Base-by-base conservation (phyloP, 2,888 invertebrate species). In the Lingula anatina region DNA sequence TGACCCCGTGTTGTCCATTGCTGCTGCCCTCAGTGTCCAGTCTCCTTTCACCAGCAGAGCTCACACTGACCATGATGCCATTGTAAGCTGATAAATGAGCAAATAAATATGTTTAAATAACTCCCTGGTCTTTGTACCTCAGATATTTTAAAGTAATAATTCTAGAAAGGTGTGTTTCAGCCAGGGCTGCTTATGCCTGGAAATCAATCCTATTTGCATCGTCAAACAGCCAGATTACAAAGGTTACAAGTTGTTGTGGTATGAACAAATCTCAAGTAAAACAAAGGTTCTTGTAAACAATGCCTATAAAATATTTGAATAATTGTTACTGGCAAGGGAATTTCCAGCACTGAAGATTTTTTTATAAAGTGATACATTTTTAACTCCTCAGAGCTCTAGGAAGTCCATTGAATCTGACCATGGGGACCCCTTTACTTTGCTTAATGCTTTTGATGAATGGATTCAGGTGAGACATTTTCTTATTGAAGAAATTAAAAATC, bases 21-120 rank as follows among this genome's bases (percentile, higher is more conserved):
- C 96, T 0, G 91, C 96, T 1, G 88, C 90, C 1, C 80, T 99
- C 53, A 95, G 94, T 57, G 89, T 99, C 2, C 90, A 96, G 70
- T 89, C 87, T 55, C 93, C 96, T 0, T 89, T 92, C 69, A 94
- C 94, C 0, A 91, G 90, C 64, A 84, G 86, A 59, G 90, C 93
- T 0, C 90, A 88, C 71, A 82, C 89, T 50, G 90, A 95, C 75
- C 82, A 84, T 18, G 89, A 91, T 46, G 70, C 70, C 7, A 60
- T 69, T 56, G 88, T 87, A 72, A 62, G 66, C 57, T 36, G 7
- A n/a, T 15, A 31, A 12, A n/a, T 31, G 5, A 23, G 7, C 20
- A 18, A 36, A 36, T 36, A 36, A 18, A 5, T 36, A 36, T 18
- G n/a, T 36, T 36, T n/a, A 36, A 18, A 4, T 5, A 36, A 36